Conservation (phyloP, 2,113 vertebrate species). For the Circaetus cinerascens region DNA sequence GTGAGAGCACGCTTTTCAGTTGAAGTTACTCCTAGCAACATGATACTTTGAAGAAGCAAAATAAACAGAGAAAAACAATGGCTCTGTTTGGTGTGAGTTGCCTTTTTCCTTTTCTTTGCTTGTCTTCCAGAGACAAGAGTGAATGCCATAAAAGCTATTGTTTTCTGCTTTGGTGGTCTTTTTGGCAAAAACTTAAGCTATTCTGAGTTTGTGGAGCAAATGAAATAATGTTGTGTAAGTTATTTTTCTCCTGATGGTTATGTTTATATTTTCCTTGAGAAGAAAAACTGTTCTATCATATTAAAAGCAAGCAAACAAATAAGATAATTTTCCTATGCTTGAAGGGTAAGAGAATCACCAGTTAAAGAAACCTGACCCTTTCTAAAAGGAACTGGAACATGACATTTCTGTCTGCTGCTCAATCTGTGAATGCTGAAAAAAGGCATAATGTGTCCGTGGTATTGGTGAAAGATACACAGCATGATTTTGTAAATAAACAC, state of each 20-base stretch:
- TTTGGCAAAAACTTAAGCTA: neutral
- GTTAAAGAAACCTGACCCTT: neutral
- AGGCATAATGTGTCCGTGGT: neutral
- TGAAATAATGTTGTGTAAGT: neutral
- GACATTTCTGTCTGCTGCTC: neutral
- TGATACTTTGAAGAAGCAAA: conserved; percentile 37
- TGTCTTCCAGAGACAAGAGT: neutral
- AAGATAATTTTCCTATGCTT: neutral
- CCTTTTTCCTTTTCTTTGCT: neutral
- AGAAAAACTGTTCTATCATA: neutral
- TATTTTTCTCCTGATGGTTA: conserved; percentile 5
- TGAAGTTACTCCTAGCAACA: conserved; percentile 48
- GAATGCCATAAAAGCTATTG: neutral
- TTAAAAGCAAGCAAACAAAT: neutral
- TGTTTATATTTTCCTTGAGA: neutral
- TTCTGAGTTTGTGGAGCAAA: neutral
- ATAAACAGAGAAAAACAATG: conserved; percentile 44
- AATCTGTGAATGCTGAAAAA: neutral
- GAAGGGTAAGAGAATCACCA: neutral
- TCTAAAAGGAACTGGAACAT: neutral
- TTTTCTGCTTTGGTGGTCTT: neutral
- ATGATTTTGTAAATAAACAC: neutral
- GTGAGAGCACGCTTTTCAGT: conserved; percentile 4
- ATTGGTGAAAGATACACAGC: neutral
- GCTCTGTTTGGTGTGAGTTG: neutral